A percentile compares a stretch with the other conserved stretches of the same genome.
phyloP scores from a whole-genome alignment of 2,797 vertebrate genomes.

The Aphelocoma californica region DNA sequence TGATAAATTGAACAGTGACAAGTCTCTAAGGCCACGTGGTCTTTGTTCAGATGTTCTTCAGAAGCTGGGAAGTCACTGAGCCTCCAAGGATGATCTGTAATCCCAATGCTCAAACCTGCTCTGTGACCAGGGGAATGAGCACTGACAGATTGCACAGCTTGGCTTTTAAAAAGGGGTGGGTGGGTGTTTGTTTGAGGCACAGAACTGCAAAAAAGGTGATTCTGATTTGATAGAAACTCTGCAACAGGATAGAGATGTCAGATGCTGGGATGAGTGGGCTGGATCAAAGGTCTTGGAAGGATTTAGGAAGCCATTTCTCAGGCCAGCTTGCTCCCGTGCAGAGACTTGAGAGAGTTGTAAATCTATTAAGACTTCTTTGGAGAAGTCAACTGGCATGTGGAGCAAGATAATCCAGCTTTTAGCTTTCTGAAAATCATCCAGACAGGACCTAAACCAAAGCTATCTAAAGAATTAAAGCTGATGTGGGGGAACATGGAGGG shows the following conservation, averaged over 20 bases:
- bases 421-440: background rate
- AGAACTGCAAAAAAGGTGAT: background rate
- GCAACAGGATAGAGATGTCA: background rate
- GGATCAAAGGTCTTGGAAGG: background rate
- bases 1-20: background rate
- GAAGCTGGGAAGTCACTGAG: background rate
- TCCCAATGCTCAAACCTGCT: background rate
- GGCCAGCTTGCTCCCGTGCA: background rate
- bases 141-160: background rate
- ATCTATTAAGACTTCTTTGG: slow-evolving; percentile 7
- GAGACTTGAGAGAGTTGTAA: background rate
- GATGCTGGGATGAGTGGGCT: background rate
- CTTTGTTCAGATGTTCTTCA: slow-evolving; percentile 26
- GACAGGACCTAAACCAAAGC: background rate
- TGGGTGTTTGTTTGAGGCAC: background rate
- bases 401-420: slow-evolving; percentile 22
- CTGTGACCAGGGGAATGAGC: background rate
- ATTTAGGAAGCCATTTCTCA: slow-evolving; percentile 33
- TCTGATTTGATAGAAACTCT: background rate
- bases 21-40: background rate
- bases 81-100: background rate
- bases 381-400: background rate
- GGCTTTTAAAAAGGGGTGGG: background rate
- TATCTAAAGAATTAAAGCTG: background rate
- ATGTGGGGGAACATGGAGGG: background rate